Evolutionary conservation across 2,888 invertebrate species (phyloP), one percentile per base, ranked within the genome.

Genomic region (Tyria jacobaeae): DNA sequence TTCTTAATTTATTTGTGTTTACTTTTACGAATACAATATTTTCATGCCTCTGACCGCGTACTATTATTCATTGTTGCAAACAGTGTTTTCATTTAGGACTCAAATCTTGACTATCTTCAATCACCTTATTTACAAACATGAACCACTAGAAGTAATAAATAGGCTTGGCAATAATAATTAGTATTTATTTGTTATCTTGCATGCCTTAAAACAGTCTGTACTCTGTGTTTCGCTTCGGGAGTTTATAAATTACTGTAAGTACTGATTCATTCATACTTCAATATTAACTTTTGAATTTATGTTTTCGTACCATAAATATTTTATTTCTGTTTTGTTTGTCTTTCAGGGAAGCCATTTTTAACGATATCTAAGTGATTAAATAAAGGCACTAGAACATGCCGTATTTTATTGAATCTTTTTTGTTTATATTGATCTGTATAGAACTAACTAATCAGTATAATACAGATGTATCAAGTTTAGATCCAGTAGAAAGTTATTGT

Each of bases 401-500:
- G 15, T 21, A 4, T 34, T 3, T 35, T 21, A 34, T 21, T 14
- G 17, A 21, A 55, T 9, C 17, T 9, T 15, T 50, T 37, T 31
- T 27, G 39, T 10, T 39, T 39, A n/a, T 57, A 14, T 50, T 25
- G 24, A 41, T 57, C 24, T 57, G 17, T 27, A 31, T 24, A 21
- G 24, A 62, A 17, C 5, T 63, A n/a, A 17, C 41, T 9, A n/a
- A n/a, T 31, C 14, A 60, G 25, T 48, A 24, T 25, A 17, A 34
- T 6, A 31, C 54, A 44, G 54, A 44, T 41, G 21, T 44, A 39
- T 14, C 25, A 39, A 39, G 17, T 17, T 17, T 53, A 17, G 52
- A 70, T 50, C n/a, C 62, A 14, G 21, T 55, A 6, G 62, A 74
- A 24, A 48, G 9, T 21, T 74, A 65, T n/a, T 74, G 74, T 27